These are phyloP conservation scores for Eurystomus glaucurus DNA, from an alignment of 2,797 vertebrate species.

Conservation along the genomic window DNA sequence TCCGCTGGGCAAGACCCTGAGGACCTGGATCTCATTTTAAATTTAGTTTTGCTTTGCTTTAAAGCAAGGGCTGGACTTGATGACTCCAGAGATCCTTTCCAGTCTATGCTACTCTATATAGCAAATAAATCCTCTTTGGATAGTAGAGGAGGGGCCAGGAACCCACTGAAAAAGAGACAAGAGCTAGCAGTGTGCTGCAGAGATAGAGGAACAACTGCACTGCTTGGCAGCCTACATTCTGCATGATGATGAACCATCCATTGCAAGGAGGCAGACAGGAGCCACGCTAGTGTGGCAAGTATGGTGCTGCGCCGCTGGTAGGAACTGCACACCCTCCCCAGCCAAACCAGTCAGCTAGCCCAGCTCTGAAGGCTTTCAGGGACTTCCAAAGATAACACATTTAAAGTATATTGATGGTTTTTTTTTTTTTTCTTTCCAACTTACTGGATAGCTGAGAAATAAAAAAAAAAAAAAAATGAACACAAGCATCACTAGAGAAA, in stretches of 20 bases:
- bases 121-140: not conserved
- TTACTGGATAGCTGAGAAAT: not conserved
- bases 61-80: not conserved
- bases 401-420: not conserved
- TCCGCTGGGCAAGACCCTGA: not conserved
- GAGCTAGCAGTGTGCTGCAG: not conserved
- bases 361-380: not conserved
- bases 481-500: not conserved
- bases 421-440: not conserved
- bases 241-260: not conserved
- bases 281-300: rapidly evolving
- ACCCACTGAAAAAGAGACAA: rapidly evolving
- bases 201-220: not conserved
- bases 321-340: not conserved
- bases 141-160: not conserved
- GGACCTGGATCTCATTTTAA: not conserved
- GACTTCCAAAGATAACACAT: not conserved
- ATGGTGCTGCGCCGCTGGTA: not conserved
- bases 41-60: not conserved
- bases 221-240: not conserved
- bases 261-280: not conserved
- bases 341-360: not conserved
- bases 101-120: not conserved
- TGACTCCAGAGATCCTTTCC: not conserved
- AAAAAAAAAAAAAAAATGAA: not conserved